Conservation (phyloP, 2,797 vertebrate species). For the Spheniscus humboldti region DNA sequence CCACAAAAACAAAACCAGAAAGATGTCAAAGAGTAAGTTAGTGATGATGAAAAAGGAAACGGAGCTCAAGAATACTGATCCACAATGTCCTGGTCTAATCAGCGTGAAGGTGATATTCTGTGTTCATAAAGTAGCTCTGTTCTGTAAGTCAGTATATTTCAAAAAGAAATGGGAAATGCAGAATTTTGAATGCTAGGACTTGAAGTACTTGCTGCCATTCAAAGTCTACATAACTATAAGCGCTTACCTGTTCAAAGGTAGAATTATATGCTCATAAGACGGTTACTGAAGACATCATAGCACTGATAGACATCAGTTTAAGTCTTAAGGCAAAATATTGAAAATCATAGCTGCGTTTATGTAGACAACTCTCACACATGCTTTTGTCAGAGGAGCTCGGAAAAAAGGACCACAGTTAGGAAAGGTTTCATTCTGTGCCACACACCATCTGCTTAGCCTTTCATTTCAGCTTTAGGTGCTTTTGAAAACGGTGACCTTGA, state of each 20-base stretch:
- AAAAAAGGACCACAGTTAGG: not conserved
- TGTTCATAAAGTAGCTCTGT: not conserved
- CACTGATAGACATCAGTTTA: not conserved
- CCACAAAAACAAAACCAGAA: not conserved
- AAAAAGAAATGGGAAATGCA: not conserved
- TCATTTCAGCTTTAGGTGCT: not conserved
- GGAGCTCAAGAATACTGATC: not conserved
- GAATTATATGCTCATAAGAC: not conserved
- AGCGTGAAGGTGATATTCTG: not conserved
- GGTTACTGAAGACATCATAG: not conserved
- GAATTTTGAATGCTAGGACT: not conserved
- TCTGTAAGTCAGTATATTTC: not conserved
- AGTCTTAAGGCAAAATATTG: not conserved
- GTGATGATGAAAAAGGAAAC: not conserved
- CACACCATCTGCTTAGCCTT: slow-evolving; percentile 1
- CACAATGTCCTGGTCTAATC: not conserved
- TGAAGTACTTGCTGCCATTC: not conserved
- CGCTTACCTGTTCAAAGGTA: not conserved
- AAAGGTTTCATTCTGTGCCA: not conserved
- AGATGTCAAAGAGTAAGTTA: not conserved
- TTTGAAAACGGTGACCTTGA: slow-evolving; percentile 30
- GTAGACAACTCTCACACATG: not conserved
- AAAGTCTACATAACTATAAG: not conserved
- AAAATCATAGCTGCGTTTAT: not conserved
- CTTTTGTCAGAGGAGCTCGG: not conserved